Evolutionary conservation across 2,797 vertebrate species (phyloP), one percentile per base, ranked within the genome.

Genomic region (Tamandua tetradactyla): DNA sequence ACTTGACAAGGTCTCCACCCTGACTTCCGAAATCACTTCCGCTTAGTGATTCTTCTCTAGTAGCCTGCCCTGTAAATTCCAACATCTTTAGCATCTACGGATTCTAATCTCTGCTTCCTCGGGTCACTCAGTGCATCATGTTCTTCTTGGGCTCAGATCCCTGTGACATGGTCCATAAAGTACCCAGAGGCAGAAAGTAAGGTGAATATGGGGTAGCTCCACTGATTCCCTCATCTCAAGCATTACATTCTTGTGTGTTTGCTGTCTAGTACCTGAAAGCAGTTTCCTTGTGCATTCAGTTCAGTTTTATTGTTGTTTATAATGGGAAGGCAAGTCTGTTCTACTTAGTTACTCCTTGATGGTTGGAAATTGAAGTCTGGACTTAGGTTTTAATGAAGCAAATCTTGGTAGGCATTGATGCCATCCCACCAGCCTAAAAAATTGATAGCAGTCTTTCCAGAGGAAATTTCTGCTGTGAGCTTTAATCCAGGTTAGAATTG

Each of bases 301-400:
- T 79, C 40, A 15, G 32, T 79, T 88, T 79, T 75, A 15, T 32
- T 40, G 4, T 61, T 40, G 10, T 80, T 89, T 83, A 75, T 57
- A 12, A 35, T 37, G 4, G 17, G 32, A 93, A 17, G 32, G 23
- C 71, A 87, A 91, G 17, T 86, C 49, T 22, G 14, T 52, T 72
- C 9, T 69, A 69, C 66, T 55, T 44, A 40, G 13, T 87, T 79
- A 91, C 4, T 57, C 55, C 23, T 14, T 76, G n/a, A 20, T 61
- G 47, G 27, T 81, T 85, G 10, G 47, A 91, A 80, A 42, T 49
- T 74, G 64, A 79, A 83, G 23, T 32, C 89, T 93, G 42, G 30
- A 20, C 64, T 87, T 81, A 75, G 13, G 49, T 76, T 97, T 59
- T 62, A 75, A 40, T 78, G 57, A 85, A 86, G 79, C 30, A 94